Conservation (phyloP, 2,888 invertebrate genomes). For the Colostygia pectinataria region DNA sequence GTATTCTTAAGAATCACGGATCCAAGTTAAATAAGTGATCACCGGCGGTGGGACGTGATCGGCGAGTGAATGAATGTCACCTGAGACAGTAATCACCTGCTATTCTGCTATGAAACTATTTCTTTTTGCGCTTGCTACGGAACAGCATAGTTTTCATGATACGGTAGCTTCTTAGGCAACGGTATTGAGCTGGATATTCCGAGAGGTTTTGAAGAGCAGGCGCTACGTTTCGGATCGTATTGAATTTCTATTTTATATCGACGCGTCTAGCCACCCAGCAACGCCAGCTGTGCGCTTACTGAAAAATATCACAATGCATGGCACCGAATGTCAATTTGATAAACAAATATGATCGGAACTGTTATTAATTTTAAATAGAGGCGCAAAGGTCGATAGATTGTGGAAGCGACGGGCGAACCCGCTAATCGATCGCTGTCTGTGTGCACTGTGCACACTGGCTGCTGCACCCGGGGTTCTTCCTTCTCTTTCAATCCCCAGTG, state of each 20-base stretch:
- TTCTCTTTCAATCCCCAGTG: conserved; percentile 61
- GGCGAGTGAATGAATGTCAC: conserved; percentile 56
- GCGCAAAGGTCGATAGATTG: conserved; percentile 72
- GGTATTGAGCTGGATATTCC: neutral
- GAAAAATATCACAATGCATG: conserved; percentile 22
- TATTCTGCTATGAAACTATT: conserved; percentile 9
- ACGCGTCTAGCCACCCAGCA: neutral
- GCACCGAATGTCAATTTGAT: conserved; percentile 40
- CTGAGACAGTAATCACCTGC: conserved; percentile 49
- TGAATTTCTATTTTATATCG: conserved; percentile 5
- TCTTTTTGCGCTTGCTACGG: conserved; percentile 14
- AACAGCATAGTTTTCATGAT: conserved; percentile 8
- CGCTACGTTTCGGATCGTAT: conserved; percentile 2
- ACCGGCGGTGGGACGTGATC: conserved; percentile 70
- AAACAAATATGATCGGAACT: conserved; percentile 49
- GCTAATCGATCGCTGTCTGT: conserved; percentile 80
- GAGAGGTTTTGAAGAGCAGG: neutral
- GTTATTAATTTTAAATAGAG: conserved; percentile 63
- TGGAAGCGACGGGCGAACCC: conserved; percentile 61
- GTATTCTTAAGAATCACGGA: conserved; percentile 76
- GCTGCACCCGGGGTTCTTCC: conserved; percentile 62
- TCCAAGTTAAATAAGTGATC: conserved; percentile 80
- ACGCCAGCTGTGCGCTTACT: neutral
- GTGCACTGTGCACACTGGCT: conserved; percentile 67
- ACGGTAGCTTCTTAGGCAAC: conserved; percentile 13